A percentile compares a stretch with the other conserved stretches of the same genome.
These are phyloP conservation scores for Pelagia noctiluca DNA, from an alignment of 30 jellyfish, hydroid and myxozoan genomes.

Conservation along the genomic window DNA sequence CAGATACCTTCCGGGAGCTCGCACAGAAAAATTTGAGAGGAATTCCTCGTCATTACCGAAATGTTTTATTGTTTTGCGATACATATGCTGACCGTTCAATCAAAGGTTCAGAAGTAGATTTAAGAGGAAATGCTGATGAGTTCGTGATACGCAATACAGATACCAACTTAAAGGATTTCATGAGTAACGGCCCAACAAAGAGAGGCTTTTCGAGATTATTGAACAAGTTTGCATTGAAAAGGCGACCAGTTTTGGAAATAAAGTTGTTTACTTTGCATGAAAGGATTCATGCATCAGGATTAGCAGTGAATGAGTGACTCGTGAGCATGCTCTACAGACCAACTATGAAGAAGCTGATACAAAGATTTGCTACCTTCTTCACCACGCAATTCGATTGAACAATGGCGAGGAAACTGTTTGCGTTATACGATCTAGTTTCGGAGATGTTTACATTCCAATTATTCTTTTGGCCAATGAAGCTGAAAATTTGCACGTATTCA, in stretches of 20 bases:
- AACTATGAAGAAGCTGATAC: conserved; percentile 33
- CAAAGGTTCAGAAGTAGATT: conserved; percentile 18
- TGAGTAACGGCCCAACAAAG: conserved; percentile 44
- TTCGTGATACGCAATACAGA: conserved; percentile 23
- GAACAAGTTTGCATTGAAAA: conserved; percentile 19
- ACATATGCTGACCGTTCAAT: background rate
- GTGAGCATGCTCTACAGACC: background rate
- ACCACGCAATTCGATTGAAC: too few relatives aligned
- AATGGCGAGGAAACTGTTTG: conserved; percentile 2
- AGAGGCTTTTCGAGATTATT: conserved; percentile 35
- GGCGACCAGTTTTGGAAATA: background rate
- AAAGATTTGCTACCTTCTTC: conserved; percentile 13
- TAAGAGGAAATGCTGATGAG: background rate
- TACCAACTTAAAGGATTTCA: conserved; percentile 10
- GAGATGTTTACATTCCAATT: conserved; percentile 23
- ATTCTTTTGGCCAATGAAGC: conserved; percentile 25
- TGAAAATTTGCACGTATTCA: conserved; percentile 1
- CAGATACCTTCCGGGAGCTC: conserved; percentile 27
- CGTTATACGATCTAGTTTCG: conserved; percentile 9
- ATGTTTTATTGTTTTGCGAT: background rate
- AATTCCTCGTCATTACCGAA: background rate
- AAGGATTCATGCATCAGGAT: background rate
- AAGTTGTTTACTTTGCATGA: conserved; percentile 8
- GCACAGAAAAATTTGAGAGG: background rate
- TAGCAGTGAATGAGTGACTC: background rate